Base-by-base conservation (phyloP, 2,888 invertebrate genomes). In the Chironomus tentans region DNA sequence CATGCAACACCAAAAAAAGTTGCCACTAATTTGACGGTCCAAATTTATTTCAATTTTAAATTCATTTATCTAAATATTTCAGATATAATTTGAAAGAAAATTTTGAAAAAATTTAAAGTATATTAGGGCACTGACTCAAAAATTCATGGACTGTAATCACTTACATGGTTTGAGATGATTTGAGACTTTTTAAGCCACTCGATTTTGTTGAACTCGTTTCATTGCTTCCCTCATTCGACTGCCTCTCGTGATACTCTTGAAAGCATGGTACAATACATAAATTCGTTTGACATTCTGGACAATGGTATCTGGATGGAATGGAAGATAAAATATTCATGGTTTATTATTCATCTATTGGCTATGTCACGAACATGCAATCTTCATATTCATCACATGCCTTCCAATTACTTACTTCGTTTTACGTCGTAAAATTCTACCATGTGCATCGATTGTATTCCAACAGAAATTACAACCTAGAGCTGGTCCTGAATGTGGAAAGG, bases 181-280 rank as follows among this genome's bases (percentile, higher is more conserved):
- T 84, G 61, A 82, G 81, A 78, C 82, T 83, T 77, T 82, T 81
- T 61, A 82, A 77, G 6, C 79, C 70, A 65, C 78, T 78, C 4
- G 77, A 65, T 21, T 70, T 47, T 21, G 21, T 70, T 12, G 22
- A 12, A 5, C 13, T 15, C 3, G 21, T 50, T 47, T 47, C 28
- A 13, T 70, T 28, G n/a, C 22, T 50, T 18, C 68, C 80, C 71
- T 83, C 84, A 15, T 80, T 82, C 68, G 82, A 81, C 65, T 87
- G 87, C 24, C 89, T 87, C 80, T 92, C 91, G 81, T 93, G 92
- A 82, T 91, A 93, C 80, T 92, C 91, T 83, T 94, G 93, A 85
- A 94, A 94, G 84, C 94, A 94, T 61, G 94, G 94, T 78, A 94
- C 94, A 81, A 94, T 93, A 83, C 94, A 94, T 74, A 94, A 86